Percentiles rank a stretch among this genome's conserved stretches.
phyloP scores from a whole-genome alignment of 2,113 vertebrate species.

The Lophius piscatorius region DNA sequence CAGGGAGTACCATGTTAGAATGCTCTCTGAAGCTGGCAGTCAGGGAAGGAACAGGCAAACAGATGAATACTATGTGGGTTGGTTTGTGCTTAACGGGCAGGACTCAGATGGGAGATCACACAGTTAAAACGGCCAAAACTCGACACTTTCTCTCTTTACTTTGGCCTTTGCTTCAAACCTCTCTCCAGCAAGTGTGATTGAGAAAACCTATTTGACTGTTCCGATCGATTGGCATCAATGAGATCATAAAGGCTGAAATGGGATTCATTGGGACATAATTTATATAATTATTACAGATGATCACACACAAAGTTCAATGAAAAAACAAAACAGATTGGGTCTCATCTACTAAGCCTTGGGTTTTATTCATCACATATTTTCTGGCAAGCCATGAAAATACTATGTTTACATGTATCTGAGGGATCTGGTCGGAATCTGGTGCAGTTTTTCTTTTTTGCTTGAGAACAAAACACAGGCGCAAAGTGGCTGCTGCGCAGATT shows the following conservation, averaged over 20 bases:
- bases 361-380: slow-evolving; percentile 34
- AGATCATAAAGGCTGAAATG: slow-evolving; percentile 39
- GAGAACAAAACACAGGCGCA: slow-evolving; percentile 47
- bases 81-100: slow-evolving; percentile 48
- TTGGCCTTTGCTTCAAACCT: slow-evolving; percentile 1
- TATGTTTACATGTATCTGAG: slow-evolving; percentile 55
- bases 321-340: slow-evolving; percentile 32
- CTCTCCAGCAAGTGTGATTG: slow-evolving; percentile 22
- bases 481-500: slow-evolving; percentile 47
- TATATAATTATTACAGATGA: slow-evolving; percentile 22
- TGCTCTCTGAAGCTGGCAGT: slow-evolving; percentile 53
- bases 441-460: slow-evolving; percentile 30
- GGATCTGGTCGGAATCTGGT: slow-evolving; percentile 53
- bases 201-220: slow-evolving; percentile 38
- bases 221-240: slow-evolving; percentile 25
- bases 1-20: slow-evolving; percentile 51
- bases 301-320: slow-evolving; percentile 21
- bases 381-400: slow-evolving; percentile 37
- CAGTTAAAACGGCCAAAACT: slow-evolving; percentile 34
- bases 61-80: slow-evolving; percentile 59
- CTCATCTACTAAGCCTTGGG: slow-evolving; percentile 43
- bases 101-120: slow-evolving; percentile 26
- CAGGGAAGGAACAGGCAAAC: slow-evolving; percentile 32
- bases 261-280: slow-evolving; percentile 29
- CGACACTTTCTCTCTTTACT: not conserved